phyloP scores from a whole-genome alignment of 2,113 vertebrate genomes.

The Petaurus breviceps region DNA sequence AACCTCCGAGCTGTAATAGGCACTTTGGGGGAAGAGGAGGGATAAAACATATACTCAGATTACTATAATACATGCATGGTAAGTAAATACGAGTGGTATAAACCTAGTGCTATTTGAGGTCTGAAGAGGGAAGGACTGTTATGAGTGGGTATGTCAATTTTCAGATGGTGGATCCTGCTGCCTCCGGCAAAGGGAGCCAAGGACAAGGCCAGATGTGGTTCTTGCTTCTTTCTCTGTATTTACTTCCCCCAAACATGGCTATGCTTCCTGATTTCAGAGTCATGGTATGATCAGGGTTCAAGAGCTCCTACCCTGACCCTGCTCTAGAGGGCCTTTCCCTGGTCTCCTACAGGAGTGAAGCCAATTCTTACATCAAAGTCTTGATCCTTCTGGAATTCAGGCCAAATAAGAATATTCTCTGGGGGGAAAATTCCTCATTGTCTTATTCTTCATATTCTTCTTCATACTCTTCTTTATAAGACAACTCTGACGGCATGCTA shows the following conservation, averaged over 20 bases:
- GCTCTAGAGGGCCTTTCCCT: neutral
- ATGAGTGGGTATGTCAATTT: neutral
- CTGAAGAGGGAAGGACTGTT: neutral
- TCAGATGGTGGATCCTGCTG: neutral
- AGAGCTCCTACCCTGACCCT: neutral
- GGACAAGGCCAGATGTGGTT: neutral
- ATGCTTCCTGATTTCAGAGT: neutral
- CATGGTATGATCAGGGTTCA: neutral
- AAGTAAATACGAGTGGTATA: neutral
- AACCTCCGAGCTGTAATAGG: neutral
- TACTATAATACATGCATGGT: neutral
- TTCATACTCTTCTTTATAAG: constrained; percentile 1
- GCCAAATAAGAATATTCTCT: neutral
- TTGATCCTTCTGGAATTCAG: neutral
- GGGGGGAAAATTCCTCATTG: neutral
- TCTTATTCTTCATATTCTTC: neutral
- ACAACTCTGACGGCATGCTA: neutral
- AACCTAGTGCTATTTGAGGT: neutral
- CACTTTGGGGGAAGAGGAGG: neutral
- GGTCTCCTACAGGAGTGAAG: neutral
- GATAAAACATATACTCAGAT: neutral
- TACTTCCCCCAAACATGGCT: neutral
- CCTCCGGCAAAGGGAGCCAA: neutral
- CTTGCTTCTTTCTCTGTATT: neutral
- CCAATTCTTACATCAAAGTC: neutral